Evolutionary conservation across 2,797 vertebrate species (phyloP).

Genomic region (Epinephelus coioides): DNA sequence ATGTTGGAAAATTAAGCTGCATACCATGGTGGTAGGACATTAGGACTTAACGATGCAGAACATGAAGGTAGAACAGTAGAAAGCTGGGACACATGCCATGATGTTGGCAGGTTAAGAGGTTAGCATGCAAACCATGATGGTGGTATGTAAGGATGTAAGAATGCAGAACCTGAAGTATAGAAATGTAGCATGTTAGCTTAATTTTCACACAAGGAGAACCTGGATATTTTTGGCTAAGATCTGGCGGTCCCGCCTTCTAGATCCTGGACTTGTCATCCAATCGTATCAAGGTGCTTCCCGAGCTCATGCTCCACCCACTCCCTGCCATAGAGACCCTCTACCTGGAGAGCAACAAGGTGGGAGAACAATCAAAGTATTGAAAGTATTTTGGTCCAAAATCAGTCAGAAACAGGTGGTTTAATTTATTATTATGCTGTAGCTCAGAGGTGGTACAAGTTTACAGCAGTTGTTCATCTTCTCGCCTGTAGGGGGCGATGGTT

Average conservation of each 20-base stretch:
- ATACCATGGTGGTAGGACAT: no score
- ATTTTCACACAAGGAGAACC: neutral
- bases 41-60: no score
- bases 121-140: no score
- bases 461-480: neutral
- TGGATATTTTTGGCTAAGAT: neutral
- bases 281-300: conserved; percentile 71
- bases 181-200: neutral
- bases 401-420: neutral
- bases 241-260: conserved; percentile 31
- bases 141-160: no score
- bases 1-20: no score
- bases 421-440: neutral
- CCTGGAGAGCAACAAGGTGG: conserved; percentile 78
- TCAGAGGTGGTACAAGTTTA: neutral
- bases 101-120: no score
- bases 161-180: neutral
- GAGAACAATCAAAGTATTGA: neutral
- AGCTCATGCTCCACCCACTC: conserved; percentile 70
- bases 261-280: conserved; percentile 79
- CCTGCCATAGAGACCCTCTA: conserved; percentile 69
- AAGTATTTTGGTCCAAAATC: neutral
- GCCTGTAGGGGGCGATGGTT: neutral
- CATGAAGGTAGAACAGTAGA: no score
- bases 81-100: no score